Base-by-base conservation (phyloP, 2,888 invertebrate genomes). In the Thymelicus acteon region DNA sequence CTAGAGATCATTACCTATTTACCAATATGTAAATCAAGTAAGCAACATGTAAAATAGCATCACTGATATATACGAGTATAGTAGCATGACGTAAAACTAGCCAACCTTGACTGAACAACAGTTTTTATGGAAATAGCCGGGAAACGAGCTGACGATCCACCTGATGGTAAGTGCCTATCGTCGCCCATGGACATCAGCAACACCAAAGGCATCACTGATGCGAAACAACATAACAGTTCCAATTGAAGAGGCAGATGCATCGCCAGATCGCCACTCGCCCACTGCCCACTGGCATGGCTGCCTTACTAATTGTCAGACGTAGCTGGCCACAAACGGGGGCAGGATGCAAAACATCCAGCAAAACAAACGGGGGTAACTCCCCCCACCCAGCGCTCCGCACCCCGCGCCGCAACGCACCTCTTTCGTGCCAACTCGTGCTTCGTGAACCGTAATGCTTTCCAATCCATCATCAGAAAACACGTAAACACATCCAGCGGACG, bases 401-500 rank as follows among this genome's bases (percentile, higher is more conserved):
- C 52, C 3, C 19, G 8, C 24, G 1, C 44, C 10, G 7, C 44
- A 44, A 7, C 44, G 44, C 44, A 12, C 10, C 44, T 44, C 54
- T 48, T 10, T 48, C 13, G 48, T 48, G 13, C 48, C 2, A 19
- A 8, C 52, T 15, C 19, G 12, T 24, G 24, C 54, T 19, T 54
- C 54, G 10, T 24, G 54, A 54, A 24, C 24, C 58, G 47, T 58
- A 44, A 65, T 65, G 40, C 15, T 48, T 60, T 49, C 67, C 67
- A 61, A 19, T 48, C 39, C 54, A 58, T 69, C 57, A 57, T 69
- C 57, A 57, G 48, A 63, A 69, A 52, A 24, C 54, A 52, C 49
- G 3, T 52, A 6, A 40, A 52, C 49, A 49, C n/a, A n/a, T n/a
- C n/a, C n/a, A n/a, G n/a, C n/a, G n/a, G n/a, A n/a, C n/a, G n/a